phyloP scores from a whole-genome alignment of 2,797 vertebrate species.

The Danionella dracula region DNA sequence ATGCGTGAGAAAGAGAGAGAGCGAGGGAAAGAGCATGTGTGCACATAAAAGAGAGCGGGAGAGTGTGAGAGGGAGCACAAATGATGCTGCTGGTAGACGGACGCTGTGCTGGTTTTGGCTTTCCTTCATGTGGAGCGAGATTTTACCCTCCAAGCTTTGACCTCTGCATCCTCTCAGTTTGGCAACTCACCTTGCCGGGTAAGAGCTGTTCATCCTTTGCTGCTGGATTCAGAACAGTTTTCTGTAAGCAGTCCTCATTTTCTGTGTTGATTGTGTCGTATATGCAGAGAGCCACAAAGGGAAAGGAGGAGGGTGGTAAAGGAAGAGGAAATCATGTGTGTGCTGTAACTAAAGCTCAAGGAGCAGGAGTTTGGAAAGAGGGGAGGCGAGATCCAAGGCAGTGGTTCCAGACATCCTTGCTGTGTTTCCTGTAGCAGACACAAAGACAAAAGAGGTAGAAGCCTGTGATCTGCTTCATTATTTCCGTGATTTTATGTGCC shows the following conservation, averaged over 20 bases:
- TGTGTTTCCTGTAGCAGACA: slow-evolving; percentile 62
- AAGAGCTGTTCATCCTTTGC: slow-evolving; percentile 58
- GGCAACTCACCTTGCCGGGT: slow-evolving; percentile 73
- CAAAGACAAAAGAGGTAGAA: slow-evolving; percentile 48
- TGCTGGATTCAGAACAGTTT: slow-evolving; percentile 52
- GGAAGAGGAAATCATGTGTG: slow-evolving; percentile 70
- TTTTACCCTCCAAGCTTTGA: slow-evolving; percentile 90
- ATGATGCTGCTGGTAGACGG: slow-evolving; percentile 60
- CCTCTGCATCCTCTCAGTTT: slow-evolving; percentile 84
- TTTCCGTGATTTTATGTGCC: slow-evolving; percentile 60
- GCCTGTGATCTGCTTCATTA: slow-evolving; percentile 58
- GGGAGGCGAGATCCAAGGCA: slow-evolving; percentile 61
- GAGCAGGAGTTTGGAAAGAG: slow-evolving; percentile 64
- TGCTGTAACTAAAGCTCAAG: slow-evolving; percentile 71
- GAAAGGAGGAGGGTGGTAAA: slow-evolving; percentile 56
- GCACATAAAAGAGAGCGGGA: slow-evolving; percentile 39
- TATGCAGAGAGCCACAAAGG: slow-evolving; percentile 42
- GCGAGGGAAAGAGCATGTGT: slow-evolving; percentile 33
- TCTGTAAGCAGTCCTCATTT: slow-evolving; percentile 54
- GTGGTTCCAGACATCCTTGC: slow-evolving; percentile 73
- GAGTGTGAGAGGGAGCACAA: slow-evolving; percentile 33
- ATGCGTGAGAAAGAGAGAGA: slow-evolving; percentile 25
- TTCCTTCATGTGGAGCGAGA: slow-evolving; percentile 76
- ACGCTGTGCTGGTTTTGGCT: slow-evolving; percentile 57
- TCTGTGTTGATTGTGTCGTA: slow-evolving; percentile 44